A percentile compares a stretch with the other conserved stretches of the same genome.
phyloP scores from a whole-genome alignment of 2,797 vertebrate genomes.

The Clarias platycephalus region DNA sequence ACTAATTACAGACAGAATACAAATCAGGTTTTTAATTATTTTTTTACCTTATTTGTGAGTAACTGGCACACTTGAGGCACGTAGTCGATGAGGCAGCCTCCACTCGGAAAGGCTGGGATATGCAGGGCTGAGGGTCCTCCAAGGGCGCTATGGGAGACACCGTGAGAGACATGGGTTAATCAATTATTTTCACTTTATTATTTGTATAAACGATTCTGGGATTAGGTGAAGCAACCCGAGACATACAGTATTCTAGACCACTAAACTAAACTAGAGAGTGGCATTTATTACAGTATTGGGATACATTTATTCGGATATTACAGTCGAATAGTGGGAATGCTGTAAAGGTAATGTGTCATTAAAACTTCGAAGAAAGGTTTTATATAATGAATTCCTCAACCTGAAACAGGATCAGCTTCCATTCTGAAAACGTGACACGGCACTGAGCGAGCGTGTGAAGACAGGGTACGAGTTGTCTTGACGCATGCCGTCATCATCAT shows the following conservation, averaged over 20 bases:
- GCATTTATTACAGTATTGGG: not conserved
- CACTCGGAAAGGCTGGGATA: constrained; percentile 93
- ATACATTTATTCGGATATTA: no score
- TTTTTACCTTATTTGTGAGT: constrained; percentile 91
- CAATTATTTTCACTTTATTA: not conserved
- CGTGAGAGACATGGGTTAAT: constrained; percentile 18
- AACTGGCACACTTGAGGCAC: constrained; percentile 97
- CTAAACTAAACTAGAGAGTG: not conserved
- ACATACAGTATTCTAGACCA: not conserved
- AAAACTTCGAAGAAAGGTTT: no score
- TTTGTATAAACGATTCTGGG: not conserved
- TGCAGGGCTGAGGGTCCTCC: constrained; percentile 95
- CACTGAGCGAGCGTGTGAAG: not conserved
- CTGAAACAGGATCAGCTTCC: not conserved
- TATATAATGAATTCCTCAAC: not conserved
- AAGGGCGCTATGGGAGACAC: constrained; percentile 80
- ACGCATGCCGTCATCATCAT: not conserved
- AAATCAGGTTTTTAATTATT: constrained; percentile 49
- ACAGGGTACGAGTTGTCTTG: not conserved
- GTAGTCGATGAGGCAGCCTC: constrained; percentile 97
- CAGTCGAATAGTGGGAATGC: not conserved
- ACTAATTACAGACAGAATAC: constrained; percentile 2
- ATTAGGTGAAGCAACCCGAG: not conserved
- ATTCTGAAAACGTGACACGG: not conserved
- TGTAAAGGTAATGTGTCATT: not conserved